Evolutionary conservation across 2,113 vertebrate species (phyloP).

Genomic region (Azemiops feae): DNA sequence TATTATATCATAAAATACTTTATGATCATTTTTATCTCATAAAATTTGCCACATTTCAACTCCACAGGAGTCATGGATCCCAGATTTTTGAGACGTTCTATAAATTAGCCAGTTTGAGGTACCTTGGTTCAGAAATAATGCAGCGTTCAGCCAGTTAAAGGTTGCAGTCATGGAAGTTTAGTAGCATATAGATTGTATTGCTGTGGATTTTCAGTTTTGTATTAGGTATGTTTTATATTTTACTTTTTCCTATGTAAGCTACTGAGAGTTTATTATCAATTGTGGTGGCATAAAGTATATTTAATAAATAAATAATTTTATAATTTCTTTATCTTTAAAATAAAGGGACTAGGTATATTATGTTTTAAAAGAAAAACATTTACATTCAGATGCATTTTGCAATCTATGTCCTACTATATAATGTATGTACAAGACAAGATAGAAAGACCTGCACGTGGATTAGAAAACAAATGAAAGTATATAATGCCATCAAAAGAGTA

Average conservation of each 20-base stretch:
- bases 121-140: not conserved
- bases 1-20: not conserved
- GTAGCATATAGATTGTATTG: not conserved
- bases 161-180: not conserved
- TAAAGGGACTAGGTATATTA: not conserved
- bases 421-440: not conserved
- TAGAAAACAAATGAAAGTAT: too few species aligned
- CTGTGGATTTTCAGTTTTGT: not conserved
- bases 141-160: not conserved
- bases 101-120: not conserved
- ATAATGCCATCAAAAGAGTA: too few species aligned
- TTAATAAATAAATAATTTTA: not conserved
- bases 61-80: not conserved
- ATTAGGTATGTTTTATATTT: not conserved
- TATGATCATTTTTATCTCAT: not conserved
- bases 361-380: not conserved
- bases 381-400: not conserved
- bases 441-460: too few species aligned
- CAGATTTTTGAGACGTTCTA: not conserved
- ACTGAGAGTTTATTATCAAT: not conserved
- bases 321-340: not conserved
- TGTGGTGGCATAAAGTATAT: not conserved
- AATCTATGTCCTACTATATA: not conserved
- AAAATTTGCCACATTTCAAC: not conserved
- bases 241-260: not conserved